Conservation (phyloP, 2,113 vertebrate species). For the Salvator merianae region DNA sequence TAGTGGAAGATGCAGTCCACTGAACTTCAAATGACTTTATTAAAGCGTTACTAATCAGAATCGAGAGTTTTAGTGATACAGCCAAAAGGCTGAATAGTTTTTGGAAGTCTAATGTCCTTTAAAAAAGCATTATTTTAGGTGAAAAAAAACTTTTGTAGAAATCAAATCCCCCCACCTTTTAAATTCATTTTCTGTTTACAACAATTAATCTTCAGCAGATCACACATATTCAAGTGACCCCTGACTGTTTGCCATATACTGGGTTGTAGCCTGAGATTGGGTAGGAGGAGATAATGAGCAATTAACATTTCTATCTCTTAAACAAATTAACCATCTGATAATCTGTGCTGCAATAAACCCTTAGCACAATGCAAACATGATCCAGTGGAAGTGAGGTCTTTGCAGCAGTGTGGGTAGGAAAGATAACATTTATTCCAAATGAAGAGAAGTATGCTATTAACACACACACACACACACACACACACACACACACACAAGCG, state of each 20-base stretch:
- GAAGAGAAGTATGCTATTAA: background rate
- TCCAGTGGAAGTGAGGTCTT: background rate
- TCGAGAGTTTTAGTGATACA: conserved; percentile 88
- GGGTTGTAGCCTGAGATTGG: background rate
- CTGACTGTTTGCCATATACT: background rate
- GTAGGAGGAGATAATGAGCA: background rate
- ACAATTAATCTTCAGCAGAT: conserved; percentile 77
- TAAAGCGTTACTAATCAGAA: conserved; percentile 99
- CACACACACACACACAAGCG: background rate
- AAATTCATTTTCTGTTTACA: conserved; percentile 55
- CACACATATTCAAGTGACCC: conserved; percentile 64
- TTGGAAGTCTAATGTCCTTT: conserved; percentile 78
- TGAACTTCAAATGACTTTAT: conserved; percentile 99
- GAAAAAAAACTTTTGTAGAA: conserved; percentile 69
- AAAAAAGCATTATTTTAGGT: conserved; percentile 53
- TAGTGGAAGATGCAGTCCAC: conserved; percentile 97
- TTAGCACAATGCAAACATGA: background rate
- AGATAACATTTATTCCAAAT: background rate
- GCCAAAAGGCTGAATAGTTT: conserved; percentile 82
- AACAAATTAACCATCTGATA: background rate
- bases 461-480: background rate
- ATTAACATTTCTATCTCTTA: background rate
- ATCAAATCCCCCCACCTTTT: conserved; percentile 69
- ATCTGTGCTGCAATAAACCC: background rate
- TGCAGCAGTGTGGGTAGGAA: background rate